phyloP scores from a whole-genome alignment of 2,797 vertebrate genomes.

The Lagorchestes hirsutus region DNA sequence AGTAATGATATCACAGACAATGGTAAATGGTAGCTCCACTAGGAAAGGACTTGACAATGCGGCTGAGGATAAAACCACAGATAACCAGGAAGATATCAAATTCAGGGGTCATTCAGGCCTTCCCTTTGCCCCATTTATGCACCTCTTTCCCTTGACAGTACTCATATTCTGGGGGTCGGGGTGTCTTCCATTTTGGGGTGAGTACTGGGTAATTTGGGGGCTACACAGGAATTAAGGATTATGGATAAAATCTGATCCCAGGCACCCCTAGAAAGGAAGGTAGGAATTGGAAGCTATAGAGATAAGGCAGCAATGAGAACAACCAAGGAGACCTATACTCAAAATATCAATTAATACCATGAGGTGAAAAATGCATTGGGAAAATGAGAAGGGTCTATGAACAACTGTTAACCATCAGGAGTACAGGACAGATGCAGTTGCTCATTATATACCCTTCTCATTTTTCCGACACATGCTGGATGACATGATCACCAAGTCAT shows the following conservation, averaged over 20 bases:
- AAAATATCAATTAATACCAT: background rate
- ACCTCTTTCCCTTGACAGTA: background rate
- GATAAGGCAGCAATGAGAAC: background rate
- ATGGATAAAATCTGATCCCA: background rate
- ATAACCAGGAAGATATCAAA: background rate
- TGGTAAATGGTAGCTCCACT: background rate
- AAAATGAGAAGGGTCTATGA: background rate
- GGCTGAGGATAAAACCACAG: background rate
- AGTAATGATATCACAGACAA: too few relatives aligned
- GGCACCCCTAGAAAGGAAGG: background rate
- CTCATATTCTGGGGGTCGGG: background rate
- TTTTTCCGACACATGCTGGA: background rate
- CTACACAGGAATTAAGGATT: background rate
- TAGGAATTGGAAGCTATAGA: background rate
- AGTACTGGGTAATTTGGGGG: background rate
- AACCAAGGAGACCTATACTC: background rate
- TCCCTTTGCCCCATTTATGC: background rate
- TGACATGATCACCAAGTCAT: background rate
- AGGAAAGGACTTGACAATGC: background rate
- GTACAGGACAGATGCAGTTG: background rate
- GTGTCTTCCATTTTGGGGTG: background rate
- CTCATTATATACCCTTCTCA: background rate
- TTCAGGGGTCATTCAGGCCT: background rate
- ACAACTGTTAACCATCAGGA: background rate
- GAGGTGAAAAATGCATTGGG: background rate